phyloP scores from a whole-genome alignment of 2,113 vertebrate genomes.

The Nannobrachium achirus region DNA sequence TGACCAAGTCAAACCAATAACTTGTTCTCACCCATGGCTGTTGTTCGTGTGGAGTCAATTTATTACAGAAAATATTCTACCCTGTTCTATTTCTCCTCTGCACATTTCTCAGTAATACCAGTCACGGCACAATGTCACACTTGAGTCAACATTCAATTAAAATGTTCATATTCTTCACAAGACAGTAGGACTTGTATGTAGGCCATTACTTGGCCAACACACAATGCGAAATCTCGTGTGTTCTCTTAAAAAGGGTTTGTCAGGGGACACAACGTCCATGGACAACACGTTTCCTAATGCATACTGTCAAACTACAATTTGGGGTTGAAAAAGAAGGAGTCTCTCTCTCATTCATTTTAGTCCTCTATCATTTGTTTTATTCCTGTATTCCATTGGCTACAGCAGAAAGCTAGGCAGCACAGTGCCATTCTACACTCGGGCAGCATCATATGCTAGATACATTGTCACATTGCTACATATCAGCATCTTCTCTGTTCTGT shows the following conservation, averaged over 20 bases:
- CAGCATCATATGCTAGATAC: slow-evolving; percentile 22
- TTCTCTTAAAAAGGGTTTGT: slow-evolving; percentile 24
- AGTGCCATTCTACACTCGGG: not conserved
- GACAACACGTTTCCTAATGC: slow-evolving; percentile 13
- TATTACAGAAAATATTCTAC: not conserved
- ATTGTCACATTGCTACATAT: not conserved
- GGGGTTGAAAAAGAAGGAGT: slow-evolving; percentile 31
- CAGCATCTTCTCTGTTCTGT: not conserved
- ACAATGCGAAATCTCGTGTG: slow-evolving; percentile 31
- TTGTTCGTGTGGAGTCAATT: slow-evolving; percentile 14
- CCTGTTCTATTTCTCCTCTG: slow-evolving; percentile 1
- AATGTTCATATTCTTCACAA: slow-evolving; percentile 14
- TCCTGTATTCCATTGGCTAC: slow-evolving; percentile 23
- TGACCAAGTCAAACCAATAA: slow-evolving; percentile 7
- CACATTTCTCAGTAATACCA: slow-evolving; percentile 33
- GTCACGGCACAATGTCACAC: slow-evolving; percentile 44
- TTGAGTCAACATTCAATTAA: slow-evolving; percentile 37
- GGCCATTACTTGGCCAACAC: slow-evolving; percentile 19
- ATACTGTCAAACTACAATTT: slow-evolving; percentile 30
- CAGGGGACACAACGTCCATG: not conserved
- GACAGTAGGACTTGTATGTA: slow-evolving; percentile 18
- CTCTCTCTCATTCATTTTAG: slow-evolving; percentile 29
- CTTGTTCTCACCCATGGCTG: slow-evolving; percentile 27
- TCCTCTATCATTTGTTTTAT: slow-evolving; percentile 31
- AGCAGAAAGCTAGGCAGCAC: not conserved